A percentile compares a stretch with the other conserved stretches of the same genome.
Evolutionary conservation across 23 tunicate species (phyloP).

Genomic region (Styela plicata): DNA sequence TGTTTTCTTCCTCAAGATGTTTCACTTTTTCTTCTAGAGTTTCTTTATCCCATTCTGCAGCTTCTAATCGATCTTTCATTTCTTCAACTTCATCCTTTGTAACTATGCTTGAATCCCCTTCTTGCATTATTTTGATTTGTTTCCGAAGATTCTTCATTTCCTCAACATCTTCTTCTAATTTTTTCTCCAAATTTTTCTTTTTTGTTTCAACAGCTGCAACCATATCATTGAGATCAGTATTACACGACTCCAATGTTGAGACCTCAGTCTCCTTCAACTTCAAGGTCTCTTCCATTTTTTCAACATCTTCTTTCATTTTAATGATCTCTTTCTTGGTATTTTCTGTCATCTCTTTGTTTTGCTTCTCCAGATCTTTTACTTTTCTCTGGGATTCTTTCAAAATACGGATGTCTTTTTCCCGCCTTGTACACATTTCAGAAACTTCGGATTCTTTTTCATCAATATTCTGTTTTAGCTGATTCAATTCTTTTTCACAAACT

Average conservation of each 20-base stretch:
- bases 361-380: conserved; percentile 2
- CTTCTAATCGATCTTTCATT: conserved; percentile 33
- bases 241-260: conserved; percentile 59
- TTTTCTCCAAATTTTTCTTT: conserved; percentile 52
- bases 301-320: conserved; percentile 6
- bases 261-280: conserved; percentile 35
- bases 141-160: conserved; percentile 48
- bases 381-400: conserved; percentile 14
- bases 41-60: conserved; percentile 27
- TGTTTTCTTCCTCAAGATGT: conserved; percentile 52
- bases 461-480: background rate
- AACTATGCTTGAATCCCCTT: conserved; percentile 10
- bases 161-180: conserved; percentile 43
- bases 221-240: conserved; percentile 74
- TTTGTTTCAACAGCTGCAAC: conserved; percentile 63
- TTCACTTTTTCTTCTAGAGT: conserved; percentile 26
- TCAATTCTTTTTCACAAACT: background rate
- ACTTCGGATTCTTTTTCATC: conserved; percentile 5
- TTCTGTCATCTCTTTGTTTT: background rate
- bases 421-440: background rate
- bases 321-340: background rate
- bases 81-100: conserved; percentile 27
- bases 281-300: conserved; percentile 25
- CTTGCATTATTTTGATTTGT: conserved; percentile 35
- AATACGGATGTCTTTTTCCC: conserved; percentile 22